phyloP scores from a whole-genome alignment of 2,797 vertebrate genomes.

The Sebastes cheni region DNA sequence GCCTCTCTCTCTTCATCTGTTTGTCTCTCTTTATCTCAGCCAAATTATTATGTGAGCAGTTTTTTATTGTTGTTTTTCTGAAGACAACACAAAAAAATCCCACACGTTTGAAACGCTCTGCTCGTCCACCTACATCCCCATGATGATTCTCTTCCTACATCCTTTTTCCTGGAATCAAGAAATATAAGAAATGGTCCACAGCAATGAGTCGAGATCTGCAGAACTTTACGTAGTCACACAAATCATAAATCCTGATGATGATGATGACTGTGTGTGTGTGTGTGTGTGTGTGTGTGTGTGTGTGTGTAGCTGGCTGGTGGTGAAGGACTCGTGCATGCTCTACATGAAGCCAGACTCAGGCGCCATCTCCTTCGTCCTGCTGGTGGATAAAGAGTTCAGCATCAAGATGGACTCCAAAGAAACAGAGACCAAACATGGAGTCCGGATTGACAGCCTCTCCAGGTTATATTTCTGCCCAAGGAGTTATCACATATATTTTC shows the following conservation, averaged over 20 bases:
- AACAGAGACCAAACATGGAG: constrained; percentile 93
- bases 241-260: neutral
- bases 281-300: constrained; percentile 4
- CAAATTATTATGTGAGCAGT: constrained; percentile 54
- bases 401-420: constrained; percentile 97
- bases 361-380: constrained; percentile 92
- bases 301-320: constrained; percentile 79
- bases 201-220: constrained; percentile 1
- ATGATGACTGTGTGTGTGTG: neutral
- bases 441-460: constrained; percentile 94
- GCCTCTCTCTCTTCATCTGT: constrained; percentile 17
- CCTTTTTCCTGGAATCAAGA: constrained; percentile 29
- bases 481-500: too few relatives aligned
- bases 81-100: constrained; percentile 59
- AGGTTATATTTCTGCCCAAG: constrained; percentile 77
- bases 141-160: constrained; percentile 65
- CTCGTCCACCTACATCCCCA: constrained; percentile 62
- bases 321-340: constrained; percentile 95
- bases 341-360: constrained; percentile 96
- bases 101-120: constrained; percentile 53
- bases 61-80: constrained; percentile 46
- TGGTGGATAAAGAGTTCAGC: constrained; percentile 94
- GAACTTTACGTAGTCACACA: neutral
- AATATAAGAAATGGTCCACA: constrained; percentile 12
- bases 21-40: constrained; percentile 20